phyloP scores from a whole-genome alignment of 1,140 invertebrate genomes.

The Brevipalpus yothersi region DNA sequence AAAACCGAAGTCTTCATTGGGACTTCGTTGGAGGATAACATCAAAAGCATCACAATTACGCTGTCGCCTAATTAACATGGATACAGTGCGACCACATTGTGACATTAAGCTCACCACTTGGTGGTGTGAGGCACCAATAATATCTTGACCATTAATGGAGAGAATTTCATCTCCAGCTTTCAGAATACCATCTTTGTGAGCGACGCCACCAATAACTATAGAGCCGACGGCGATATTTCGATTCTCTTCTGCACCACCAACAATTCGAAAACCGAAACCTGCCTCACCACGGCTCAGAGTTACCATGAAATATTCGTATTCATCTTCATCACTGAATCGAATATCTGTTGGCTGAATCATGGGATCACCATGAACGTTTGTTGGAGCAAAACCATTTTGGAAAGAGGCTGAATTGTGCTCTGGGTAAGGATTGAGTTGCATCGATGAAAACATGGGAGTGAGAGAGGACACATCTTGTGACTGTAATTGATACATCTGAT shows the following conservation, averaged over 20 bases:
- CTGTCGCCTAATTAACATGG: conserved; percentile 6
- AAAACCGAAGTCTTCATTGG: conserved; percentile 82
- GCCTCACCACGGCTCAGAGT: conserved; percentile 48
- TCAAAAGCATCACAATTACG: conserved; percentile 8
- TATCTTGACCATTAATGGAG: conserved; percentile 52
- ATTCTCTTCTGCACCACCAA: conserved; percentile 93
- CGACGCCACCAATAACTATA: conserved; percentile 59
- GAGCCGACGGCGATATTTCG: conserved; percentile 41
- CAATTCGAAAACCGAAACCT: conserved; percentile 89
- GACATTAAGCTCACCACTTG: conserved; percentile 62
- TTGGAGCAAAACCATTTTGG: no score
- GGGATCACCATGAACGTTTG: no score
- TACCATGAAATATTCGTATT: conserved; percentile 22
- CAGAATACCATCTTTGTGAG: conserved; percentile 59
- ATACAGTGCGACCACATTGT: conserved; percentile 3
- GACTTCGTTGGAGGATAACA: conserved; percentile 2
- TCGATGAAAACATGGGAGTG: no score
- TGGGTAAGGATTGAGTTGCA: no score
- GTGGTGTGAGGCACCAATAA: conserved; percentile 63
- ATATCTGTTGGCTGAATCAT: not conserved
- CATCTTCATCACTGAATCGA: conserved; percentile 1
- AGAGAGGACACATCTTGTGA: no score
- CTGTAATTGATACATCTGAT: no score
- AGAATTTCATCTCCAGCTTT: conserved; percentile 70
- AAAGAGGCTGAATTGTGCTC: no score